These are phyloP conservation scores for Myopa testacea DNA, from an alignment of 2,888 invertebrate genomes.

Conservation along the genomic window DNA sequence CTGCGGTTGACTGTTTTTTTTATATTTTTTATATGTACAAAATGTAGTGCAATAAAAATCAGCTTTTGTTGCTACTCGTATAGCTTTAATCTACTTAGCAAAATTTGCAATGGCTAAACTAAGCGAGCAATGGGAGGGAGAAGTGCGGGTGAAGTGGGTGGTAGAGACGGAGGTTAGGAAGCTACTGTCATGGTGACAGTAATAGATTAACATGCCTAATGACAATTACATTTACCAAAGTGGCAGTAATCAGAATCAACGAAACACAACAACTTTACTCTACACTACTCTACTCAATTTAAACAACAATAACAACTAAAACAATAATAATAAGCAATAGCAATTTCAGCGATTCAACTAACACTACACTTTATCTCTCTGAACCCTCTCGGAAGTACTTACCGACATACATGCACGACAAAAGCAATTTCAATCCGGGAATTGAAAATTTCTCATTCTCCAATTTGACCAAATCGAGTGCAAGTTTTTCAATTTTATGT, in stretches of 20 bases:
- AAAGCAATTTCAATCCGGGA: conserved; percentile 79
- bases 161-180: too few relatives aligned
- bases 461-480: conserved; percentile 77
- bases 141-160: neutral
- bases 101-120: conserved; percentile 16
- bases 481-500: conserved; percentile 76
- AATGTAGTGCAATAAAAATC: conserved; percentile 3
- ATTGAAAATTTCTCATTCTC: conserved; percentile 78
- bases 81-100: conserved; percentile 39
- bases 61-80: conserved; percentile 11
- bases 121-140: neutral
- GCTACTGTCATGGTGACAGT: conserved; percentile 22
- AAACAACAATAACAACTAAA: conserved; percentile 9
- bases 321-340: conserved; percentile 2
- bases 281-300: neutral
- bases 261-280: conserved; percentile 13
- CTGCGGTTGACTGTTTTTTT: neutral
- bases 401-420: conserved; percentile 84
- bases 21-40: too few relatives aligned
- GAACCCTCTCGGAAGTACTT: conserved; percentile 53
- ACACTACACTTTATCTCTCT: neutral
- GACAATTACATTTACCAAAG: conserved; percentile 53
- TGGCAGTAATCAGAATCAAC: conserved; percentile 47
- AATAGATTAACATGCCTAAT: conserved; percentile 45
- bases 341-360: neutral